phyloP scores from a whole-genome alignment of 37 sponge, comb jelly and placozoan species.

The Eunapius fragilis region DNA sequence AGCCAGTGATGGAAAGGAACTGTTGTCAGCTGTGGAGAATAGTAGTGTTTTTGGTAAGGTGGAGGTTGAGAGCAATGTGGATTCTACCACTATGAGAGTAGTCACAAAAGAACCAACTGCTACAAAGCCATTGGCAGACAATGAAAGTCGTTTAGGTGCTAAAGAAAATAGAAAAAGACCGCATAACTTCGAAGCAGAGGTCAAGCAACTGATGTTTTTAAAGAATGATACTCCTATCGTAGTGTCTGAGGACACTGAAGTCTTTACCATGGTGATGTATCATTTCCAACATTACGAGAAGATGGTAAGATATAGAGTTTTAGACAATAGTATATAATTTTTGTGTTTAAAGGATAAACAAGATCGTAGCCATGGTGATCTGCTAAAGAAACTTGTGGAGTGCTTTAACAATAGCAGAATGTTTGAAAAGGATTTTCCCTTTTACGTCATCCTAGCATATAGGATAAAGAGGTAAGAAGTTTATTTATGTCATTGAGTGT shows the following conservation, averaged over 20 bases:
- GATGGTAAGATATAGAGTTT: neutral
- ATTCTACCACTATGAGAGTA: neutral
- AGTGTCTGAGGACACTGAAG: neutral
- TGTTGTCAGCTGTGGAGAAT: slow-evolving; percentile 25
- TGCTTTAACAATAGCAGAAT: neutral
- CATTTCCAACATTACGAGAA: slow-evolving; percentile 18
- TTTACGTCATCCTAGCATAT: slow-evolving; percentile 50
- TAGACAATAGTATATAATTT: neutral
- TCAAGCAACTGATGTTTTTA: slow-evolving; percentile 10
- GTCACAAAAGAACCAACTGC: neutral
- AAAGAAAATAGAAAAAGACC: neutral
- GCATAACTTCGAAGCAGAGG: neutral
- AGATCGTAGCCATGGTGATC: slow-evolving; percentile 25
- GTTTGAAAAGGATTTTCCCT: slow-evolving; percentile 49
- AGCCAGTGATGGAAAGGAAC: slow-evolving; percentile 29
- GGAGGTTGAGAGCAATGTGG: slow-evolving; percentile 25
- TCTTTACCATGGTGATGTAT: slow-evolving; percentile 10
- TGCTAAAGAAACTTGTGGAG: slow-evolving; percentile 24
- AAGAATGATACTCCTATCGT: neutral
- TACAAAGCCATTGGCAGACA: neutral
- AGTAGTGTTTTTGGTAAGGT: slow-evolving; percentile 7
- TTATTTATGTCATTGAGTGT: too few species aligned
- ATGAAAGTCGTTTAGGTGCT: neutral
- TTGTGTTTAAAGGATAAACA: slow-evolving; percentile 18
- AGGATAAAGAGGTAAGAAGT: slow-evolving; percentile 38